These are phyloP conservation scores for Ptilonorhynchus violaceus DNA, from an alignment of 2,113 vertebrate species.

Conservation along the genomic window DNA sequence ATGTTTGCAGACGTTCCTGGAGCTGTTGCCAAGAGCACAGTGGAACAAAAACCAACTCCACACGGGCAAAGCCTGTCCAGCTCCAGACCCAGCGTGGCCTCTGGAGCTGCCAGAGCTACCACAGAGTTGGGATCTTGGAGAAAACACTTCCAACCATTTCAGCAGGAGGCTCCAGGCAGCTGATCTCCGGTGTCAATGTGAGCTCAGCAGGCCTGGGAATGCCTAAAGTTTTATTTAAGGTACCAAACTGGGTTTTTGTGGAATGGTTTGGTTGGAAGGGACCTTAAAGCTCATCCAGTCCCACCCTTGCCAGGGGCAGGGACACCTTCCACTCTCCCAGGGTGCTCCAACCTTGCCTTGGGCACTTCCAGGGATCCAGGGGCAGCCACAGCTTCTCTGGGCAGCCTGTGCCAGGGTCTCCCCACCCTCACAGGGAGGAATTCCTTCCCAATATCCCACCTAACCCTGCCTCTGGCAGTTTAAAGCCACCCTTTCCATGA, in stretches of 20 bases:
- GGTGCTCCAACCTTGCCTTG: neutral
- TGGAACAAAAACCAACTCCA: neutral
- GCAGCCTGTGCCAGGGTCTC: neutral
- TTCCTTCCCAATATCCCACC: neutral
- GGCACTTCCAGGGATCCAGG: neutral
- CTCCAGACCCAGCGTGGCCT: neutral
- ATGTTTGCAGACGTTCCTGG: neutral
- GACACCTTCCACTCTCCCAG: accelerated
- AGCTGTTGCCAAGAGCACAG: neutral
- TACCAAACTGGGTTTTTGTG: neutral
- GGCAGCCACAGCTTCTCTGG: neutral
- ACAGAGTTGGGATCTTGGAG: neutral
- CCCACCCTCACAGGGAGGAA: accelerated
- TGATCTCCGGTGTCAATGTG: neutral
- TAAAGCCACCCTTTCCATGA: neutral
- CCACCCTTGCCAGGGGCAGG: neutral
- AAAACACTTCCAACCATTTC: neutral
- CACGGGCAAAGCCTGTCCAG: neutral
- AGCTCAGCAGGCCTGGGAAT: neutral
- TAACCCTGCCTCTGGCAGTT: neutral
- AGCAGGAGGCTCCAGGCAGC: neutral
- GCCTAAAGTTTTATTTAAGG: neutral
- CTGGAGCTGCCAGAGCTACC: constrained; percentile 35
- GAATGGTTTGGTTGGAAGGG: neutral
- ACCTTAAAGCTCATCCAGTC: neutral